These are phyloP conservation scores for Sarcophaga caerulescens DNA, from an alignment of 2,888 invertebrate species.

Conservation along the genomic window DNA sequence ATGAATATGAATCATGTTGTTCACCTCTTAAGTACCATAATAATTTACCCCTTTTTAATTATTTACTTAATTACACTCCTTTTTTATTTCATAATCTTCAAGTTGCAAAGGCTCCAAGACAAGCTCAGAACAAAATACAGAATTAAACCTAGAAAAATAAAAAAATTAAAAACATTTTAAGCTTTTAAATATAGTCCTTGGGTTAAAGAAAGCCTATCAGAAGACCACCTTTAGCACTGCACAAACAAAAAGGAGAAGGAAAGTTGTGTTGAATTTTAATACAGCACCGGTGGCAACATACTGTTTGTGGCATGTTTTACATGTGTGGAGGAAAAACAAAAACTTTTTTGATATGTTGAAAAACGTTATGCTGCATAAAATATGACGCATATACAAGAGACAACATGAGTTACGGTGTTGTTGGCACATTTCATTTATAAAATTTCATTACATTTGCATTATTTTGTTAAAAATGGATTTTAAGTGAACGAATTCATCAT, in stretches of 20 bases:
- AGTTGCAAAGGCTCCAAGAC: background rate
- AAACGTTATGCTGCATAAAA: conserved; percentile 9
- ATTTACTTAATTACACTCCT: too few relatives aligned
- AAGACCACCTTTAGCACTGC: background rate
- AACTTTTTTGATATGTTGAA: background rate
- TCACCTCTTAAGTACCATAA: too few relatives aligned
- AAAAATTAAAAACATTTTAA: background rate
- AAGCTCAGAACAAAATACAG: background rate
- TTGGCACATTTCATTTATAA: conserved; percentile 41
- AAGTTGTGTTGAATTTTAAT: conserved; percentile 12
- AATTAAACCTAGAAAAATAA: background rate
- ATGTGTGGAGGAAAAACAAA: background rate
- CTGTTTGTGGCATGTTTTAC: background rate
- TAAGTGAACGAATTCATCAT: background rate
- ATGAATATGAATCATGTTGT: too few relatives aligned
- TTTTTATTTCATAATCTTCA: too few relatives aligned
- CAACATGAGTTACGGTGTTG: conserved; percentile 36
- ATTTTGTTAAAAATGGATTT: conserved; percentile 16
- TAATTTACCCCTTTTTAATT: too few relatives aligned
- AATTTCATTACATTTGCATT: conserved; percentile 47
- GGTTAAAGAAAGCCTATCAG: background rate
- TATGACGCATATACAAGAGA: conserved; percentile 32
- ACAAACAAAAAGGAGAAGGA: background rate
- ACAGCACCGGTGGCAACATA: conserved; percentile 2
- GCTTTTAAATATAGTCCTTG: background rate